A percentile compares a stretch with the other conserved stretches of the same genome.
These are phyloP conservation scores for Diuraphis noxia DNA, from an alignment of 1,140 invertebrate genomes.

Conservation along the genomic window DNA sequence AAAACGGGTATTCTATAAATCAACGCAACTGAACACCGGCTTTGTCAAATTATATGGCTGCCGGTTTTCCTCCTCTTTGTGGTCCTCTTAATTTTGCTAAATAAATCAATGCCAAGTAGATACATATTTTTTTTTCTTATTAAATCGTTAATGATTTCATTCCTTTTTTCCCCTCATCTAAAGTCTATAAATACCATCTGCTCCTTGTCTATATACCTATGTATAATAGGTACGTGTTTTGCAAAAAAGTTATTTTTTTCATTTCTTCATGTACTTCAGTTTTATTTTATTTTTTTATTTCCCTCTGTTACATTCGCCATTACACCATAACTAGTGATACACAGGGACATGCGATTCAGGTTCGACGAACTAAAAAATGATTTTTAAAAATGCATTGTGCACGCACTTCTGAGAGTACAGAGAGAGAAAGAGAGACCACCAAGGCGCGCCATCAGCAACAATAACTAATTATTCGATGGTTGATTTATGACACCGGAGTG, in stretches of 20 bases:
- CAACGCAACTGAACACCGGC: slow-evolving; percentile 15
- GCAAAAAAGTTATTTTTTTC: slow-evolving; percentile 10
- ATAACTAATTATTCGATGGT: slow-evolving; percentile 52
- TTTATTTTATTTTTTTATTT: background rate
- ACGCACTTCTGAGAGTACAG: background rate
- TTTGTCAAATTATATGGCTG: slow-evolving; percentile 37
- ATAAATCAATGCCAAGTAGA: slow-evolving; percentile 51
- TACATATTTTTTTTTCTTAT: slow-evolving; percentile 23
- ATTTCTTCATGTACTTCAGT: slow-evolving; percentile 11
- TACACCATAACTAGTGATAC: background rate
- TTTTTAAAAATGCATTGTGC: slow-evolving; percentile 27
- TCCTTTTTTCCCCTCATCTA: background rate
- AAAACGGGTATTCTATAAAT: slow-evolving; percentile 50
- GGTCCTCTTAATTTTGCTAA: slow-evolving; percentile 46
- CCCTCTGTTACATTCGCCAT: background rate
- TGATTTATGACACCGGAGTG: slow-evolving; percentile 51
- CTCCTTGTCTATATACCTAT: background rate
- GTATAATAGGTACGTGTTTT: background rate
- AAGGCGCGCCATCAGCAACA: slow-evolving; percentile 52
- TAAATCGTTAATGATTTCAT: slow-evolving; percentile 39
- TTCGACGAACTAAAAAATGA: slow-evolving; percentile 42
- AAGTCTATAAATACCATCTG: slow-evolving; percentile 34
- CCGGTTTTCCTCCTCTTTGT: slow-evolving; percentile 21
- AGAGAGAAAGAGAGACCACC: slow-evolving; percentile 21
- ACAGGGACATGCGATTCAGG: slow-evolving; percentile 43